A percentile compares a stretch with the other conserved stretches of the same genome.
These are phyloP conservation scores for Hyperoplus immaculatus DNA, from an alignment of 2,797 vertebrate genomes.

Conservation along the genomic window DNA sequence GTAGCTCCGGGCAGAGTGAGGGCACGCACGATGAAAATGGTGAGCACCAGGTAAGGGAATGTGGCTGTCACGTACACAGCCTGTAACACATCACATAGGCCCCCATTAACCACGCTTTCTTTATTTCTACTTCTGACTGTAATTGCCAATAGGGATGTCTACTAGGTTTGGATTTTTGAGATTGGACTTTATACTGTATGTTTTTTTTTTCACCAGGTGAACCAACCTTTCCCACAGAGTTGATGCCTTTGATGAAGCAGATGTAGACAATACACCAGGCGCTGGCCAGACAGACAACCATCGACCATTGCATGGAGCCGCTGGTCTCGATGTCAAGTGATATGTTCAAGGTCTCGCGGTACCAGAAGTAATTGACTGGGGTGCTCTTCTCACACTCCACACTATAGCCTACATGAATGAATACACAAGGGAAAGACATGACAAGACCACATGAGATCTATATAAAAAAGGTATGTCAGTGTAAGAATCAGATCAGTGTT, in stretches of 20 bases:
- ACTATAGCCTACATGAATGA: conserved; percentile 75
- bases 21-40: conserved; percentile 89
- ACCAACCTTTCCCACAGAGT: conserved; percentile 92
- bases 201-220: background rate
- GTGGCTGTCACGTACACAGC: conserved; percentile 91
- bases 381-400: conserved; percentile 89
- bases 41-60: conserved; percentile 92
- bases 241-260: conserved; percentile 91
- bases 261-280: conserved; percentile 90
- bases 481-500: too few species aligned
- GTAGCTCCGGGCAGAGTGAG: conserved; percentile 90
- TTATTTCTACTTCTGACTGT: background rate
- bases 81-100: conserved; percentile 65
- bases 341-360: conserved; percentile 91
- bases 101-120: background rate
- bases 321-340: conserved; percentile 77
- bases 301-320: conserved; percentile 87
- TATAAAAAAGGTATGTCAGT: too few species aligned
- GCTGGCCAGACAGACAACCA: conserved; percentile 86
- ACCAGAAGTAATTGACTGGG: conserved; percentile 93
- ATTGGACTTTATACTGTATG: too few species aligned
- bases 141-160: background rate
- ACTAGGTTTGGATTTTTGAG: background rate
- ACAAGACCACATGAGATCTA: background rate
- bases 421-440: background rate